Evolutionary conservation across 2,797 vertebrate species (phyloP).

Genomic region (Hoplostethus atlanticus): DNA sequence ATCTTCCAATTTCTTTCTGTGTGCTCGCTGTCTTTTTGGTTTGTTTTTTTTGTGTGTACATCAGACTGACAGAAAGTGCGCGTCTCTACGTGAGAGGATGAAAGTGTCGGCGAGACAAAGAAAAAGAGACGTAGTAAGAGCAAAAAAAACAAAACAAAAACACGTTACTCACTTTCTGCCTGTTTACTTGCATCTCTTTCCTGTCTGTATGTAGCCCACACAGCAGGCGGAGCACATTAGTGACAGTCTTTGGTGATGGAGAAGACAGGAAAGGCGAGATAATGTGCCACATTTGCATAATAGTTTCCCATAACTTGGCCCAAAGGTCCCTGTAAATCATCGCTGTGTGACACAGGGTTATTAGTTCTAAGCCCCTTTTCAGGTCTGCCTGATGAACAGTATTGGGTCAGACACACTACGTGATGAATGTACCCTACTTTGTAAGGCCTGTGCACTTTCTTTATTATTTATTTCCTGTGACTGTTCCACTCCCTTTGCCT

Average conservation of each 20-base stretch:
- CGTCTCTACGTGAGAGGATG: slow-evolving; percentile 51
- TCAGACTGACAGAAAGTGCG: slow-evolving; percentile 51
- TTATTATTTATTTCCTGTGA: slow-evolving; percentile 50
- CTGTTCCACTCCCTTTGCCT: slow-evolving; percentile 37
- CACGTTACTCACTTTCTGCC: slow-evolving; percentile 52
- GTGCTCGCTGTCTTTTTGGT: slow-evolving; percentile 42
- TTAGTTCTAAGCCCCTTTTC: slow-evolving; percentile 59
- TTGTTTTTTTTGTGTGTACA: slow-evolving; percentile 48
- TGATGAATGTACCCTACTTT: slow-evolving; percentile 66
- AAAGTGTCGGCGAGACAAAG: slow-evolving; percentile 42
- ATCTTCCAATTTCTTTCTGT: slow-evolving; percentile 27
- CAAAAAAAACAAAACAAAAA: slow-evolving; percentile 40
- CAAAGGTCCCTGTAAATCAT: slow-evolving; percentile 63
- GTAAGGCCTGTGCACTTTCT: slow-evolving; percentile 39
- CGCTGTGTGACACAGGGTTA: slow-evolving; percentile 44
- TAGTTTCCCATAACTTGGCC: slow-evolving; percentile 53
- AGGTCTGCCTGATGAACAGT: slow-evolving; percentile 63
- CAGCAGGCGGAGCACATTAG: slow-evolving; percentile 57
- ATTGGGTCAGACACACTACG: slow-evolving; percentile 53
- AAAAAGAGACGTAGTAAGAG: slow-evolving; percentile 37
- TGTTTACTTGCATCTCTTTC: slow-evolving; percentile 54
- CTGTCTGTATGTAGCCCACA: slow-evolving; percentile 52
- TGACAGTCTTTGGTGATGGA: slow-evolving; percentile 58
- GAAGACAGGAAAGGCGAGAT: slow-evolving; percentile 52
- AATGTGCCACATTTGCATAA: slow-evolving; percentile 66